Evolutionary conservation across 2,113 vertebrate species (phyloP).

Genomic region (Podarcis cretensis): DNA sequence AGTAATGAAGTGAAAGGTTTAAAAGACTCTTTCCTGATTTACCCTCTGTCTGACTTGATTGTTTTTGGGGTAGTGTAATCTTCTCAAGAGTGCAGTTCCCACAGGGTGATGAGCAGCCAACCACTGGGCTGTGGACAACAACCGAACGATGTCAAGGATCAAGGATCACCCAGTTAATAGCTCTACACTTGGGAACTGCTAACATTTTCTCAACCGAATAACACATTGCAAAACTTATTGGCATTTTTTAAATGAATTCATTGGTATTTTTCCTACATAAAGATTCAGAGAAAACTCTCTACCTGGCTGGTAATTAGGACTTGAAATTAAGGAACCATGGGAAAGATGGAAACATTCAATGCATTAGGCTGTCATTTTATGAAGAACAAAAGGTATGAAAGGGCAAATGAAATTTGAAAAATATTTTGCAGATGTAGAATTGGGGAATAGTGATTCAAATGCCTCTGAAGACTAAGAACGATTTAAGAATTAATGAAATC

Average conservation of each 20-base stretch:
- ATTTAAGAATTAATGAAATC: not conserved
- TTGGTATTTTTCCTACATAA: not conserved
- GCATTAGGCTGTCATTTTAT: not conserved
- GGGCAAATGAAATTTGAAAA: slow-evolving; percentile 20
- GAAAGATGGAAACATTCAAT: slow-evolving; percentile 38
- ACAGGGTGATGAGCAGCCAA: slow-evolving; percentile 69
- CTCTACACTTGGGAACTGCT: slow-evolving; percentile 62
- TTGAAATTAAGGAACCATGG: slow-evolving; percentile 35
- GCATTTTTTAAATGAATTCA: slow-evolving; percentile 36
- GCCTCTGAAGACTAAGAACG: not conserved
- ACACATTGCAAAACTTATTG: slow-evolving; percentile 52
- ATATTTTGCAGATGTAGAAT: slow-evolving; percentile 16
- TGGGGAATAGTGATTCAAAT: not conserved
- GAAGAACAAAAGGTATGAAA: not conserved
- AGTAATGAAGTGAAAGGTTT: slow-evolving; percentile 84
- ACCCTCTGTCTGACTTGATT: slow-evolving; percentile 78
- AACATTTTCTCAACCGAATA: slow-evolving; percentile 54
- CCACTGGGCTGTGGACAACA: slow-evolving; percentile 58
- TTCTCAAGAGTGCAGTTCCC: slow-evolving; percentile 75
- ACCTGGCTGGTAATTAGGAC: slow-evolving; percentile 48
- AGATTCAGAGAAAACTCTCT: slow-evolving; percentile 49
- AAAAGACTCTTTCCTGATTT: slow-evolving; percentile 75
- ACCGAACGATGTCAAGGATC: slow-evolving; percentile 68
- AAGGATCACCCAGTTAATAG: slow-evolving; percentile 74
- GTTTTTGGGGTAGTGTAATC: slow-evolving; percentile 84